Base-by-base conservation (phyloP, 2,113 vertebrate species). In the Anseranas semipalmata region DNA sequence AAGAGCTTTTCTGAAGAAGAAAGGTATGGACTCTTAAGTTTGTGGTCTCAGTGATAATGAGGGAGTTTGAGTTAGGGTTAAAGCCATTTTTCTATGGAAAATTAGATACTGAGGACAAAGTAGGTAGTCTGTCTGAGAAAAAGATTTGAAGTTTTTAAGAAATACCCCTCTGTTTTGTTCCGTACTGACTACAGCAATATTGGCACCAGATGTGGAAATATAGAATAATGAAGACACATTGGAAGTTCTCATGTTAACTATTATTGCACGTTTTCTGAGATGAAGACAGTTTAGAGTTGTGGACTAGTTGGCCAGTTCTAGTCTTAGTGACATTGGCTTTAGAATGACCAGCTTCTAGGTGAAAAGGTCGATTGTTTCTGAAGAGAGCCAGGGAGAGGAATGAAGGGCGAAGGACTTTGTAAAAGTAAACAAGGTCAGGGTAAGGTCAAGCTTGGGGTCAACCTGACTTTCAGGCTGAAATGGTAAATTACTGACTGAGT, bases 1-100 rank as follows among this genome's bases (percentile, higher is more conserved):
- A 98, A 99, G 98, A 98, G 98, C 98, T 3, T 99, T 99, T 97
- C 97, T 99, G 92, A 99, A 99, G 98, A 99, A 99, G 97, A 99
- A 99, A 99, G 99, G 99, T 99, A 99, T 96, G 59, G 22, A 21
- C 65, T 90, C 59, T 66, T 32, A 37, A 71, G 56, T 68, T 50
- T 82, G 59, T 63, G 35, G 27, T 92, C 50, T 95, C 56, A 12
- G 12, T 67, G 43, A 22, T 46, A 19, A 60, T 39, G 37, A 71
- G 41, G 53, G 66, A 16, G 27, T 52, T 84, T 85, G 73, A 83
- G 78, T 22, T 21, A 43, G 43, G 22, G 2, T 21, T 67, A 35
- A 93, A 86, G 17, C 65, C 60, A 71, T 53, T 14, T 67, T 59
- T 10, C 65, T 72, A 1, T 28, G 46, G 78, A 68, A 63, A 87